Conservation (phyloP, 2,888 invertebrate genomes). For the Erpobdella octoculata region DNA sequence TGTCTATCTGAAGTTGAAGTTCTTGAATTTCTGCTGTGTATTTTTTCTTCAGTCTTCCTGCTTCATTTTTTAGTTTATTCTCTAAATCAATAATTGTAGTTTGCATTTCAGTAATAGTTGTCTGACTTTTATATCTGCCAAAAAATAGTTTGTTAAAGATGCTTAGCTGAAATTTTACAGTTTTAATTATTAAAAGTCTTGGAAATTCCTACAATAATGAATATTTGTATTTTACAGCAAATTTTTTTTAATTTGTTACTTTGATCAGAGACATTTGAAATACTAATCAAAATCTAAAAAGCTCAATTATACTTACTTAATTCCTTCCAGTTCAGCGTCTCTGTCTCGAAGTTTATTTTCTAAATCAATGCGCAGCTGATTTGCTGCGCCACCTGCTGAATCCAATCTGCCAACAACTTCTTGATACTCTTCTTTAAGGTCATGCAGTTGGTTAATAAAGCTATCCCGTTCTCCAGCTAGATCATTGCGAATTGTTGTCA, state of each 20-base stretch:
- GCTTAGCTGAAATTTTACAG: too few relatives aligned
- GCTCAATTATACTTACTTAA: slow-evolving; percentile 62
- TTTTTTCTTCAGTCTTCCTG: slow-evolving; percentile 52
- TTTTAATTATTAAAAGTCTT: too few relatives aligned
- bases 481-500: slow-evolving; percentile 82
- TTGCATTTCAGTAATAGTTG: slow-evolving; percentile 26
- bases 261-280: too few relatives aligned
- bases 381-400: slow-evolving; percentile 70
- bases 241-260: too few relatives aligned
- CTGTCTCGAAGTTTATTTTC: slow-evolving; percentile 94
- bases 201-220: too few relatives aligned
- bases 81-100: slow-evolving; percentile 24
- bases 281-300: background rate
- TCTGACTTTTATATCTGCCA: slow-evolving; percentile 18
- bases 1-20: slow-evolving; percentile 44
- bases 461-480: slow-evolving; percentile 98
- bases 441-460: slow-evolving; percentile 92
- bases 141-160: background rate
- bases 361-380: slow-evolving; percentile 88
- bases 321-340: slow-evolving; percentile 93
- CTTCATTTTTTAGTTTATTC: slow-evolving; percentile 41
- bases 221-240: too few relatives aligned
- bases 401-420: slow-evolving; percentile 88
- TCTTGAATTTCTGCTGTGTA: slow-evolving; percentile 51
- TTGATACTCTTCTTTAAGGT: slow-evolving; percentile 86